Percentiles rank a stretch among this genome's conserved stretches.
Evolutionary conservation across 1,140 invertebrate species (phyloP).

Genomic region (Drosophila ercepeae): DNA sequence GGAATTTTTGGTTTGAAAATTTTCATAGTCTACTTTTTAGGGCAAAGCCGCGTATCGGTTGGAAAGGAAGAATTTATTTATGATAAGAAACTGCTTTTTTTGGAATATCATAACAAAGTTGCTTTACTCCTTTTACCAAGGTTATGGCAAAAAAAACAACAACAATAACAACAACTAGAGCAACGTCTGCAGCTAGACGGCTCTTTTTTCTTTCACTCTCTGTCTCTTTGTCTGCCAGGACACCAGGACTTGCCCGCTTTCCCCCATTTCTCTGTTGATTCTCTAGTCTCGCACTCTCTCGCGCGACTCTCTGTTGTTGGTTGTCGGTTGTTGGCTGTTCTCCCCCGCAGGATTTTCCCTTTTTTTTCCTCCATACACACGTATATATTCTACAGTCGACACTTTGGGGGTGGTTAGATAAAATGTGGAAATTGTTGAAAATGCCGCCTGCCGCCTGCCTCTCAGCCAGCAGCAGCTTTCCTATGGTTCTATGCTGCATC

Average conservation of each 20-base stretch:
- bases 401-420: conserved; percentile 81
- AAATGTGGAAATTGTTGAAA: conserved; percentile 82
- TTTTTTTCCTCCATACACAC: conserved; percentile 45
- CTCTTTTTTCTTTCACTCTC: conserved; percentile 30
- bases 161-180: conserved; percentile 50
- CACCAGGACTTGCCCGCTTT: conserved; percentile 9
- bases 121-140: conserved; percentile 42
- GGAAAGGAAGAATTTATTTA: background rate
- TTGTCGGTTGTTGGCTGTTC: conserved; percentile 18
- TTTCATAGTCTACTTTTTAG: background rate
- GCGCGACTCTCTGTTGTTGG: conserved; percentile 4
- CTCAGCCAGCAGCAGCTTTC: conserved; percentile 50
- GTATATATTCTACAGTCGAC: conserved; percentile 66
- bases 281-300: conserved; percentile 1
- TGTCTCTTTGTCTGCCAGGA: conserved; percentile 6
- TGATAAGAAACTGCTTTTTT: background rate
- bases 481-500: conserved; percentile 53
- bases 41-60: background rate
- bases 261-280: conserved; percentile 4
- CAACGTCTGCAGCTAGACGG: conserved; percentile 49
- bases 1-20: no score
- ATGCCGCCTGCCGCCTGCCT: conserved; percentile 69
- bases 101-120: conserved; percentile 48
- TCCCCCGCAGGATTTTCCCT: conserved; percentile 69
- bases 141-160: conserved; percentile 59